A percentile compares a stretch with the other conserved stretches of the same genome.
Evolutionary conservation across 2,113 vertebrate genomes (phyloP).

Genomic region (Capreolus pygargus): DNA sequence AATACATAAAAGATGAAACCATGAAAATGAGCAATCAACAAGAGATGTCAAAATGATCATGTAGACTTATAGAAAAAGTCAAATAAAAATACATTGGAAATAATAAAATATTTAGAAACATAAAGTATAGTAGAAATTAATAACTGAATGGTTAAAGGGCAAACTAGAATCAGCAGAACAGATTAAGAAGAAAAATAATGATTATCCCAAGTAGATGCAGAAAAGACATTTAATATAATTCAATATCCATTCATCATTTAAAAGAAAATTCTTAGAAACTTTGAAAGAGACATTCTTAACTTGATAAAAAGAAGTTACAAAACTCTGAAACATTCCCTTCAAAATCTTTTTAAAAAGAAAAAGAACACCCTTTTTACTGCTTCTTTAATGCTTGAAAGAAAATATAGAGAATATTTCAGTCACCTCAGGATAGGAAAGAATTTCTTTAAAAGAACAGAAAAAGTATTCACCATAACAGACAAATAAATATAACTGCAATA

Average conservation of each 20-base stretch:
- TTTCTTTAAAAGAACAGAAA: not conserved
- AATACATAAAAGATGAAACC: not conserved
- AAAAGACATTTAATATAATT: not conserved
- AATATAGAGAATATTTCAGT: not conserved
- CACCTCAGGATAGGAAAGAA: not conserved
- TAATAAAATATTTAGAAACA: not conserved
- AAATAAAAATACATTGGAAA: not conserved
- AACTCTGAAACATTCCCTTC: not conserved
- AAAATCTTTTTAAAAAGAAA: not conserved
- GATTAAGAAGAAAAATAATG: not conserved
- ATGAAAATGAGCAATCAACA: not conserved
- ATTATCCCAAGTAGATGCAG: not conserved
- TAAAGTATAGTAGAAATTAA: not conserved
- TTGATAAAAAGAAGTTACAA: not conserved
- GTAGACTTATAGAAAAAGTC: not conserved
- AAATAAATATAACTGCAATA: not conserved
- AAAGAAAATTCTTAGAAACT: not conserved
- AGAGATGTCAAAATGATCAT: not conserved
- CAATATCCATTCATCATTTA: not conserved
- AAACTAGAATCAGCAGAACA: not conserved
- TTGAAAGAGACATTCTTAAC: not conserved
- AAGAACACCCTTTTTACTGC: not conserved
- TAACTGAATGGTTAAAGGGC: not conserved
- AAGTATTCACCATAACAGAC: not conserved
- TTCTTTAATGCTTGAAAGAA: not conserved